phyloP scores from a whole-genome alignment of 2,888 invertebrate genomes.

The Erpobdella octoculata region DNA sequence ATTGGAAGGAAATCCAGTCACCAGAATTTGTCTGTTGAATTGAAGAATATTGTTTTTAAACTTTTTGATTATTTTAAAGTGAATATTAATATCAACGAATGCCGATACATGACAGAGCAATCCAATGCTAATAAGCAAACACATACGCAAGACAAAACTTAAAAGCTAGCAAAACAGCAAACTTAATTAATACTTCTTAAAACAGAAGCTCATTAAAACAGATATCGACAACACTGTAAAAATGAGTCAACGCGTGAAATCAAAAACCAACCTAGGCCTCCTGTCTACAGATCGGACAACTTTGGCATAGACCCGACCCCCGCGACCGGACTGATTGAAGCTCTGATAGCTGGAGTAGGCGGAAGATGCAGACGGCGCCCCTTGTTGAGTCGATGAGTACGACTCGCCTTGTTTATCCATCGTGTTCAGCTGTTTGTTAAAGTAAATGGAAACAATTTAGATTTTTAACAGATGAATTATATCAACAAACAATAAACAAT shows the following conservation, averaged over 20 bases:
- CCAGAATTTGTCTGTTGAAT: constrained; percentile 63
- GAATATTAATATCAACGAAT: not conserved
- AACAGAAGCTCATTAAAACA: too few species aligned
- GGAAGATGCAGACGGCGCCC: not conserved
- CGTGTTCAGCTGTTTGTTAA: not conserved
- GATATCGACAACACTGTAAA: not conserved
- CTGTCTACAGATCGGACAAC: constrained; percentile 39
- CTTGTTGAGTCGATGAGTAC: not conserved
- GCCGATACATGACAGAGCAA: constrained; percentile 62
- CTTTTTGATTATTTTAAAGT: constrained; percentile 53
- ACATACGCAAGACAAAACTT: too few species aligned
- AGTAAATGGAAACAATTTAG: not conserved
- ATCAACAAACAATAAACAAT: not conserved
- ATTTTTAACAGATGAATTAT: not conserved
- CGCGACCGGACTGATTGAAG: not conserved
- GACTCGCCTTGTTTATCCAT: not conserved
- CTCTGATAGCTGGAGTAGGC: not conserved
- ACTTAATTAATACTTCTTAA: too few species aligned
- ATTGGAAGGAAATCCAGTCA: constrained; percentile 71
- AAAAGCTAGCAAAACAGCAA: too few species aligned
- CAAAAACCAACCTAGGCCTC: not conserved
- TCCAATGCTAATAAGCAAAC: too few species aligned
- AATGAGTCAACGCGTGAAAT: constrained; percentile 25
- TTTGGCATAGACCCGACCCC: constrained; percentile 38
- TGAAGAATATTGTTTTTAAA: not conserved